A percentile compares a stretch with the other conserved stretches of the same genome.
Conservation (phyloP, 92 coral and sea anemone species). For the Micromussa lordhowensis region DNA sequence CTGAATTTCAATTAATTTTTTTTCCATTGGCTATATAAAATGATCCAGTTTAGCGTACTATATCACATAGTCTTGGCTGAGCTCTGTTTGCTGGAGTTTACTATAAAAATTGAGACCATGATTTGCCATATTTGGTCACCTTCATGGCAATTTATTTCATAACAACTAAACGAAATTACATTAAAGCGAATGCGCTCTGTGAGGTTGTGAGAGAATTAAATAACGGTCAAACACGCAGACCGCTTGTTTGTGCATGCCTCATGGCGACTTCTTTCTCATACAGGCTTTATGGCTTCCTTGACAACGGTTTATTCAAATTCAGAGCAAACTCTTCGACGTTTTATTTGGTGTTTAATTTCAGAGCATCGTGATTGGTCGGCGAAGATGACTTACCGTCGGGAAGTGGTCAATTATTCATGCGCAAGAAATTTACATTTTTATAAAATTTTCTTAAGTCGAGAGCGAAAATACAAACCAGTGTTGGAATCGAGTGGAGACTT, state of each 20-base stretch:
- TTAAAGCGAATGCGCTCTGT: no score
- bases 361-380: conserved; percentile 9
- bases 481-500: background rate
- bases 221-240: background rate
- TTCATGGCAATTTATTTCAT: no score
- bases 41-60: no score
- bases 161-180: no score
- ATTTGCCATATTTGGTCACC: no score
- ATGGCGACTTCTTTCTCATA: background rate
- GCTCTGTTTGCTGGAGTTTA: no score
- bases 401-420: conserved; percentile 42
- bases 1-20: no score
- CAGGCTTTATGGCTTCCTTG: background rate
- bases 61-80: no score
- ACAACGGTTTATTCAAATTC: conserved; percentile 38
- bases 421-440: conserved; percentile 22
- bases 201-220: no score
- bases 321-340: conserved; percentile 10
- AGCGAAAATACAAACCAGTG: conserved; percentile 16
- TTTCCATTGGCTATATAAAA: no score
- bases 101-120: no score
- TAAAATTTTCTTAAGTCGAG: conserved; percentile 15
- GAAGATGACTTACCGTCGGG: conserved; percentile 7
- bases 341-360: conserved; percentile 9
- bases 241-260: background rate